These are phyloP conservation scores for Vidua macroura DNA, from an alignment of 2,113 vertebrate genomes.

Conservation along the genomic window DNA sequence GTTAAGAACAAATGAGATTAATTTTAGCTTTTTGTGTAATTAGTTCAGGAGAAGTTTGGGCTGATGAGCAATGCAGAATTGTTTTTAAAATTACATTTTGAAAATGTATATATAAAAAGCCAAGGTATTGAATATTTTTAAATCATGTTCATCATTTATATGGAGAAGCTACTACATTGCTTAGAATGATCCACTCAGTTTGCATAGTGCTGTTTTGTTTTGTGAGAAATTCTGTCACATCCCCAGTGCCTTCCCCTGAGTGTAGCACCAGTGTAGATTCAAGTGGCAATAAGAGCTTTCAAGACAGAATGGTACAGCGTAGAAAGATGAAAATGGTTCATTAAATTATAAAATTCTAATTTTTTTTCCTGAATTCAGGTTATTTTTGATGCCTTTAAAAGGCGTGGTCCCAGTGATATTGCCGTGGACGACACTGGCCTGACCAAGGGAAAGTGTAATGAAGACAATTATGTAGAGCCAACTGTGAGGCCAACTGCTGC, in stretches of 20 bases:
- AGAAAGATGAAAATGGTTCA: not conserved
- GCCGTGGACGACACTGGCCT: conserved; percentile 88
- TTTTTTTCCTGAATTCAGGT: conserved; percentile 73
- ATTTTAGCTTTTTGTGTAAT: not conserved
- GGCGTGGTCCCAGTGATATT: conserved; percentile 73
- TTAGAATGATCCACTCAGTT: not conserved
- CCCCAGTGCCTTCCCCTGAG: not conserved
- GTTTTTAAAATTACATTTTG: not conserved
- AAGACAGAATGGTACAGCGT: fast-evolving
- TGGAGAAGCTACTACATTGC: not conserved
- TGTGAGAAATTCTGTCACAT: not conserved
- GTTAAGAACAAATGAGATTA: not conserved
- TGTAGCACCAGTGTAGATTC: not conserved
- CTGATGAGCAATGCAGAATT: not conserved
- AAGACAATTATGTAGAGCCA: conserved; percentile 77
- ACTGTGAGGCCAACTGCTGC: conserved; percentile 76
- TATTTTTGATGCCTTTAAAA: conserved; percentile 82
- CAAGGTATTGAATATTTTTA: not conserved
- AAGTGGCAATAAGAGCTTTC: not conserved
- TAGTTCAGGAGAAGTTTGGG: not conserved
- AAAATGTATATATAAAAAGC: not conserved
- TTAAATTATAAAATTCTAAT: not conserved
- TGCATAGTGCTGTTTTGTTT: not conserved
- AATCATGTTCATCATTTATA: not conserved
- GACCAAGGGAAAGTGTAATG: conserved; percentile 74